A percentile compares a stretch with the other conserved stretches of the same genome.
Evolutionary conservation across 2,888 invertebrate genomes (phyloP).

Genomic region (Myathropa florea): DNA sequence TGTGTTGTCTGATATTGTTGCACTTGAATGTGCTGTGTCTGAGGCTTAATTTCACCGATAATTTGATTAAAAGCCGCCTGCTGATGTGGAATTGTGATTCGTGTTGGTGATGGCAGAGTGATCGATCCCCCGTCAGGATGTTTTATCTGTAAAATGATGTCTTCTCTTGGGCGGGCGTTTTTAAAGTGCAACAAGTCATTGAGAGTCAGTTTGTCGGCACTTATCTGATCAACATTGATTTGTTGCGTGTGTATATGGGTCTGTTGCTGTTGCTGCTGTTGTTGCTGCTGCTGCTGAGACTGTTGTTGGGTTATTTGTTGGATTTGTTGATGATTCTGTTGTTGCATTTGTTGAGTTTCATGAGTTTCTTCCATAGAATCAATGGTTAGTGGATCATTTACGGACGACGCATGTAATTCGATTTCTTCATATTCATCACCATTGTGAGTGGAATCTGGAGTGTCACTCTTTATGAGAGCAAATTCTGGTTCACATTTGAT

Average conservation of each 20-base stretch:
- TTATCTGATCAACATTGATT: slow-evolving; percentile 76
- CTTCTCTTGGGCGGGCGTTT: slow-evolving; percentile 77
- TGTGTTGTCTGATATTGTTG: slow-evolving; percentile 76
- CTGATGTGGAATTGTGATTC: slow-evolving; percentile 73
- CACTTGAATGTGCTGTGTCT: slow-evolving; percentile 78
- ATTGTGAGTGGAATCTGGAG: slow-evolving; percentile 75
- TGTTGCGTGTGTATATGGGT: slow-evolving; percentile 76
- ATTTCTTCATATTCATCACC: slow-evolving; percentile 77
- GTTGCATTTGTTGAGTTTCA: slow-evolving; percentile 71
- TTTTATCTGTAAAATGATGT: slow-evolving; percentile 79
- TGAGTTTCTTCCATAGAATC: slow-evolving; percentile 73
- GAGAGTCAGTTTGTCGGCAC: slow-evolving; percentile 78
- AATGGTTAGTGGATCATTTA: slow-evolving; percentile 73
- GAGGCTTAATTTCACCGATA: slow-evolving; percentile 78
- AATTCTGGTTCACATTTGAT: slow-evolving; percentile 78
- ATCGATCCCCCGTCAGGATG: slow-evolving; percentile 78
- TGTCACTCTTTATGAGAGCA: slow-evolving; percentile 74
- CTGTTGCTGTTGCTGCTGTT: slow-evolving; percentile 72
- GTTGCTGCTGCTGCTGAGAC: slow-evolving; percentile 68
- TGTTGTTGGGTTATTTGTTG: slow-evolving; percentile 68
- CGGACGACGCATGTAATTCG: slow-evolving; percentile 76
- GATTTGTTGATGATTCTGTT: slow-evolving; percentile 71
- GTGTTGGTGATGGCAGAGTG: slow-evolving; percentile 76
- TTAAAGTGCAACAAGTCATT: slow-evolving; percentile 79
- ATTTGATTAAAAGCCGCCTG: slow-evolving; percentile 77